Conservation (phyloP, 2,797 vertebrate species). For the Falco berigora region DNA sequence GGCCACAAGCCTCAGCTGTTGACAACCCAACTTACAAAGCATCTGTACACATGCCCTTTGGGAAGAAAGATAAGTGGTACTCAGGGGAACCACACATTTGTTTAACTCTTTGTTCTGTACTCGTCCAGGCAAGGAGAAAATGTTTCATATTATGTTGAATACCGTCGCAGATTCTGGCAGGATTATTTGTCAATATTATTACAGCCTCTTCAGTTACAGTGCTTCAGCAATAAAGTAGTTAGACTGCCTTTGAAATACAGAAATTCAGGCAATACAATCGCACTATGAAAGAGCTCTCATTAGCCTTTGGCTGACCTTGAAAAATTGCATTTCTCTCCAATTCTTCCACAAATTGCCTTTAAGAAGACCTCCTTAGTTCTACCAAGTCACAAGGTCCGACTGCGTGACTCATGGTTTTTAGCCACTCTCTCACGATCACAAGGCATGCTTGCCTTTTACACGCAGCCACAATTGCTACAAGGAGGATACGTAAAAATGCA, state of each 20-base stretch:
- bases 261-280: conserved; percentile 37
- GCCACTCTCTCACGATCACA: conserved; percentile 44
- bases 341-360: conserved; percentile 46
- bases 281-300: conserved; percentile 41
- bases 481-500: conserved; percentile 18
- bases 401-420: conserved; percentile 42
- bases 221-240: conserved; percentile 37
- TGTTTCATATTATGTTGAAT: conserved; percentile 38
- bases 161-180: conserved; percentile 34
- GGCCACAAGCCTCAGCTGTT: conserved; percentile 30
- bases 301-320: conserved; percentile 61
- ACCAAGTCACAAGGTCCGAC: conserved; percentile 31
- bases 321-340: conserved; percentile 25
- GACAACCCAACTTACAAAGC: conserved; percentile 35
- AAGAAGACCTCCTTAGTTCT: conserved; percentile 39
- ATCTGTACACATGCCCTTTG: conserved; percentile 14
- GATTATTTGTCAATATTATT: conserved; percentile 38
- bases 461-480: conserved; percentile 1
- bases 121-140: conserved; percentile 38
- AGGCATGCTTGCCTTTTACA: conserved; percentile 33
- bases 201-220: conserved; percentile 41
- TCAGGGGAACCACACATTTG: not conserved
- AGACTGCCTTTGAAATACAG: conserved; percentile 35
- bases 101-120: conserved; percentile 51
- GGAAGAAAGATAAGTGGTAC: conserved; percentile 29